phyloP scores from a whole-genome alignment of 2,113 vertebrate genomes.

The Vidua chalybeata region DNA sequence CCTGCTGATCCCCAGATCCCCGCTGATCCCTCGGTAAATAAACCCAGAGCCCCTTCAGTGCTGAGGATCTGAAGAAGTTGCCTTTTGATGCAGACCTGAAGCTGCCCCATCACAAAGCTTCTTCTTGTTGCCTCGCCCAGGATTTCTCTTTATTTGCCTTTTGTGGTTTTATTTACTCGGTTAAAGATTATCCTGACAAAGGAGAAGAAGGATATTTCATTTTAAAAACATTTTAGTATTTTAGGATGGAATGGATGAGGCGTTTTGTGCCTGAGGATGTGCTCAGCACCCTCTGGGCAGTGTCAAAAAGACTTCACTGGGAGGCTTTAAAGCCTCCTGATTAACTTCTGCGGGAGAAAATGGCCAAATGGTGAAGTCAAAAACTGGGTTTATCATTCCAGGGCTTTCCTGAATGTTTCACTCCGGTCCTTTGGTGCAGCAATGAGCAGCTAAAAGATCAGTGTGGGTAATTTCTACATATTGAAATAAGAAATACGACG shows the following conservation, averaged over 20 bases:
- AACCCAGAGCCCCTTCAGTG: background rate
- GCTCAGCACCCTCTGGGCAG: background rate
- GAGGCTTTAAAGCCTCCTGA: background rate
- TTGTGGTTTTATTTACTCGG: background rate
- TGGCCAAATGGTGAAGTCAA: background rate
- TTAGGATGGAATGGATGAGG: background rate
- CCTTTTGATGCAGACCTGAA: constrained; percentile 35
- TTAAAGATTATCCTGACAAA: constrained; percentile 48
- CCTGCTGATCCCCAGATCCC: constrained; percentile 8
- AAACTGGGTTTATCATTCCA: background rate
- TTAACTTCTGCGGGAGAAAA: background rate
- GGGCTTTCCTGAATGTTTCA: background rate
- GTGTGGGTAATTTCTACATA: background rate
- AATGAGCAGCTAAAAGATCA: background rate
- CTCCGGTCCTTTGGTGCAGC: background rate
- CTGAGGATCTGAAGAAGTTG: background rate
- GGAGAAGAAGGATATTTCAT: background rate
- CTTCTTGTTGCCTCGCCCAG: background rate
- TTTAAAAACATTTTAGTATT: background rate
- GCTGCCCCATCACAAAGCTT: constrained; percentile 14
- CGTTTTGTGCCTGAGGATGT: background rate
- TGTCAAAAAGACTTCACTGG: background rate
- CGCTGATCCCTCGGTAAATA: constrained; percentile 36
- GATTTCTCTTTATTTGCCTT: constrained; percentile 26
- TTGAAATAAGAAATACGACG: background rate